phyloP scores from a whole-genome alignment of 2,888 invertebrate species.

The Marasmarcha lunaedactyla region DNA sequence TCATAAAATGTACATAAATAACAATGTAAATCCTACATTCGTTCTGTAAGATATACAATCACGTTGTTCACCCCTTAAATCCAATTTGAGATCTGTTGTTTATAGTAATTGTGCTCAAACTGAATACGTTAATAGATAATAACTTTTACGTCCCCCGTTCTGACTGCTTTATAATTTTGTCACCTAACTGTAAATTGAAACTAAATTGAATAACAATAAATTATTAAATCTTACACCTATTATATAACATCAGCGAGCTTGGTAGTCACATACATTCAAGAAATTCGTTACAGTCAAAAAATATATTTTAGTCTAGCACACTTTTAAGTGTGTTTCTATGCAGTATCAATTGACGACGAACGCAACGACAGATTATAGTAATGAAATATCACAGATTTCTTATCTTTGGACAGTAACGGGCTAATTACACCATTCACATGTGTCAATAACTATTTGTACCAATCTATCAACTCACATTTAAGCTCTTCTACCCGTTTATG shows the following conservation, averaged over 20 bases:
- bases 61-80: slow-evolving; percentile 56
- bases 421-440: slow-evolving; percentile 33
- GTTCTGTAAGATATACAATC: slow-evolving; percentile 46
- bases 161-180: slow-evolving; percentile 56
- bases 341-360: slow-evolving; percentile 70
- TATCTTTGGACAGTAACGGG: slow-evolving; percentile 70
- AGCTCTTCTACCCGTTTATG: slow-evolving; percentile 56
- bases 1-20: slow-evolving; percentile 65
- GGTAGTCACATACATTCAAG: slow-evolving; percentile 58
- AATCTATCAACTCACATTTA: slow-evolving; percentile 39
- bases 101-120: slow-evolving; percentile 38
- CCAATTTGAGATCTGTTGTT: slow-evolving; percentile 40
- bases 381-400: slow-evolving; percentile 71
- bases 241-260: slow-evolving; percentile 60
- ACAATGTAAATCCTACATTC: slow-evolving; percentile 53
- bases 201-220: slow-evolving; percentile 69
- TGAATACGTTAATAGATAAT: slow-evolving; percentile 57
- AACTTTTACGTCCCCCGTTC: slow-evolving; percentile 61
- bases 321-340: slow-evolving; percentile 53
- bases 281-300: slow-evolving; percentile 69
- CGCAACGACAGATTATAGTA: slow-evolving; percentile 66
- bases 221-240: slow-evolving; percentile 69
- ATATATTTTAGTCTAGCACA: slow-evolving; percentile 67
- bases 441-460: slow-evolving; percentile 50
- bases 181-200: slow-evolving; percentile 65